Percentiles rank a stretch among this genome's conserved stretches.
Conservation (phyloP, 2,888 invertebrate genomes). For the Pteria penguin region DNA sequence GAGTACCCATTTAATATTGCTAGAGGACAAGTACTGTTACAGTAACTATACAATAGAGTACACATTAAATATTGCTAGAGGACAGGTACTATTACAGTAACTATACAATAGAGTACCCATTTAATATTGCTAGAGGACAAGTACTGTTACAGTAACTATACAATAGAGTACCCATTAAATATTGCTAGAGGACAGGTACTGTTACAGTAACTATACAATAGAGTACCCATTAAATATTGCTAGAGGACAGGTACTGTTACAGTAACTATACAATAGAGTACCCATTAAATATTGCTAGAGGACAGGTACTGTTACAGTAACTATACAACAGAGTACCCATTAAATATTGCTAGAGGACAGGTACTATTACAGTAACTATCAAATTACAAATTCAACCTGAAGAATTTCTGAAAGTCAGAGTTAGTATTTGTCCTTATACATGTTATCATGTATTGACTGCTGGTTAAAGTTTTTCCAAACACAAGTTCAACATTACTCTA, state of each 20-base stretch:
- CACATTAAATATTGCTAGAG: no score
- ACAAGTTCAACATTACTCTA: no score
- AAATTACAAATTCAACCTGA: no score
- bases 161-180: conserved; percentile 90
- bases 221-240: conserved; percentile 87
- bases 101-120: conserved; percentile 92
- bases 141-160: conserved; percentile 92
- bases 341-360: conserved; percentile 82
- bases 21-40: conserved; percentile 73
- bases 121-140: conserved; percentile 82
- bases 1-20: conserved; percentile 87
- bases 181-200: conserved; percentile 72
- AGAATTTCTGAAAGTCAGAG: no score
- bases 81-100: no score
- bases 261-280: conserved; percentile 94
- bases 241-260: conserved; percentile 73
- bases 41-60: no score
- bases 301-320: conserved; percentile 84
- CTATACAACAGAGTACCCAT: conserved; percentile 92
- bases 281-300: conserved; percentile 85
- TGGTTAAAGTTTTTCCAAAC: no score
- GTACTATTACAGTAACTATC: no score
- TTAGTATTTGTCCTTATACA: no score
- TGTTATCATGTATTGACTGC: no score
- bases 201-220: conserved; percentile 94